Evolutionary conservation across 2,113 vertebrate genomes (phyloP).

Genomic region (human): GRCh38 chrX:50593001-50593500

Average conservation of each 20-base stretch:
- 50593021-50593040: neutral
- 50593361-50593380: slow-evolving; percentile 65
- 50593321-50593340: slow-evolving; percentile 73
- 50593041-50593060: neutral
- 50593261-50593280: slow-evolving; percentile 19
- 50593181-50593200: neutral
- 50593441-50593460: slow-evolving; percentile 67
- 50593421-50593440: slow-evolving; percentile 64
- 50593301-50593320: slow-evolving; percentile 52
- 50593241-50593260: slow-evolving; percentile 25
- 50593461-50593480: slow-evolving; percentile 48
- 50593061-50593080: neutral
- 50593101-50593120: neutral
- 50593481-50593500: slow-evolving; percentile 65
- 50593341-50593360: slow-evolving; percentile 72
- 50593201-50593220: neutral
- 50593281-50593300: neutral
- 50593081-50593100: neutral
- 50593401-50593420: slow-evolving; percentile 72
- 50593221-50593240: neutral
- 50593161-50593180: neutral
- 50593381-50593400: slow-evolving; percentile 55
- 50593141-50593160: neutral
- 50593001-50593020: neutral
- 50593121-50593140: neutral